Evolutionary conservation across 1,140 invertebrate genomes (phyloP).

Genomic region (Palaemon carinicauda): DNA sequence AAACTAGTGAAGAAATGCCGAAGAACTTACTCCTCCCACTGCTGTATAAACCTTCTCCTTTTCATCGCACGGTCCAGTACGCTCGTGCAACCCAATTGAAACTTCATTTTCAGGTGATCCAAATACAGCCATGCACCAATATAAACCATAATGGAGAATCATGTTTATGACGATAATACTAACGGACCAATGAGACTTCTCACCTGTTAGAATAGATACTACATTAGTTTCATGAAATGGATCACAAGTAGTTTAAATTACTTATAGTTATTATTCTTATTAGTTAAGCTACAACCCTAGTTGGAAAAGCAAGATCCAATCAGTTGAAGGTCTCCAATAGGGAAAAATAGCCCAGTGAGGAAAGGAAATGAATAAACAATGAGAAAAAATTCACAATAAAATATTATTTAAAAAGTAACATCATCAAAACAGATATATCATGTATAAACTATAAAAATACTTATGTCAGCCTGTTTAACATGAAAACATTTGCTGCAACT

Average conservation of each 20-base stretch:
- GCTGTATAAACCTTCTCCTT: slow-evolving; percentile 70
- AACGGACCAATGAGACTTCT: slow-evolving; percentile 49
- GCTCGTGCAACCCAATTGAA: slow-evolving; percentile 78
- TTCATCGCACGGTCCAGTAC: slow-evolving; percentile 77
- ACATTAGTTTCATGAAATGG: not conserved
- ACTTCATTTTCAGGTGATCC: slow-evolving; percentile 75
- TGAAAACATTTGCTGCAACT: too few species aligned
- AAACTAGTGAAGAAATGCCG: not conserved
- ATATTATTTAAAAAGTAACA: too few species aligned
- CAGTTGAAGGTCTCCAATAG: too few species aligned
- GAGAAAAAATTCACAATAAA: too few species aligned
- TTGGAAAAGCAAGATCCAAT: too few species aligned
- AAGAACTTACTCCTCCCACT: slow-evolving; percentile 72
- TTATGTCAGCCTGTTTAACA: too few species aligned
- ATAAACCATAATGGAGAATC: slow-evolving; percentile 68
- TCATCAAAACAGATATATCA: too few species aligned
- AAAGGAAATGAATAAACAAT: too few species aligned
- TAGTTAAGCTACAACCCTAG: too few species aligned
- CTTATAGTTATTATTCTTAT: too few species aligned
- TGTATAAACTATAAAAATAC: too few species aligned
- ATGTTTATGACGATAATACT: slow-evolving; percentile 41
- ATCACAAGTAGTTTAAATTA: not conserved
- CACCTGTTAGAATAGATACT: slow-evolving; percentile 20
- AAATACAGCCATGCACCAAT: slow-evolving; percentile 69
- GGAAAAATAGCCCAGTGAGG: too few species aligned